Percentiles rank a stretch among this genome's conserved stretches.
These are phyloP conservation scores for Ceratothoa steindachneri DNA, from an alignment of 2,888 invertebrate genomes.

Conservation along the genomic window DNA sequence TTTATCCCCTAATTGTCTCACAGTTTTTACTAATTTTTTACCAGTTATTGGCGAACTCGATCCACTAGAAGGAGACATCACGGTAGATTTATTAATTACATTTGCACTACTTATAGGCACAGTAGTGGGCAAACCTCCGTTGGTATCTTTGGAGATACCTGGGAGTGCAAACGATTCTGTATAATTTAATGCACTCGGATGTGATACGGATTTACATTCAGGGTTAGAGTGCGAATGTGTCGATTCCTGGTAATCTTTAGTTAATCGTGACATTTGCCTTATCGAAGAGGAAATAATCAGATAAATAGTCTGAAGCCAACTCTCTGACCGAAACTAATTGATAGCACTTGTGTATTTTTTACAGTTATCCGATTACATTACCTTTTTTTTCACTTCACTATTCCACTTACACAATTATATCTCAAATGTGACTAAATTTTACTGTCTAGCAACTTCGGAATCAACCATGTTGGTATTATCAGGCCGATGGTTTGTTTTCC, in stretches of 20 bases:
- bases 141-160: background rate
- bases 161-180: background rate
- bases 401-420: too few species aligned
- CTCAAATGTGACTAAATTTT: too few species aligned
- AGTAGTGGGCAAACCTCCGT: background rate
- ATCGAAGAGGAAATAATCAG: too few species aligned
- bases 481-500: too few species aligned
- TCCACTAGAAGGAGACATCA: constrained; percentile 17
- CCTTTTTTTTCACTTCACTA: too few species aligned
- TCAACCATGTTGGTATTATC: too few species aligned
- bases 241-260: constrained; percentile 26
- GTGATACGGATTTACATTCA: constrained; percentile 20
- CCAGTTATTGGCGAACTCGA: constrained; percentile 41
- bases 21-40: constrained; percentile 66
- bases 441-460: too few species aligned
- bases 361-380: too few species aligned
- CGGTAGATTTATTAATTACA: background rate
- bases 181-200: background rate
- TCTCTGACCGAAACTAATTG: too few species aligned
- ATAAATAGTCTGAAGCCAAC: too few species aligned
- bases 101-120: background rate
- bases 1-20: constrained; percentile 70
- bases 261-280: constrained; percentile 23
- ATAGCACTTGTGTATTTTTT: too few species aligned
- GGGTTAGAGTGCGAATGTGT: constrained; percentile 26